Base-by-base conservation (phyloP, 2,797 vertebrate species). In the Platyrinchus mystaceus region DNA sequence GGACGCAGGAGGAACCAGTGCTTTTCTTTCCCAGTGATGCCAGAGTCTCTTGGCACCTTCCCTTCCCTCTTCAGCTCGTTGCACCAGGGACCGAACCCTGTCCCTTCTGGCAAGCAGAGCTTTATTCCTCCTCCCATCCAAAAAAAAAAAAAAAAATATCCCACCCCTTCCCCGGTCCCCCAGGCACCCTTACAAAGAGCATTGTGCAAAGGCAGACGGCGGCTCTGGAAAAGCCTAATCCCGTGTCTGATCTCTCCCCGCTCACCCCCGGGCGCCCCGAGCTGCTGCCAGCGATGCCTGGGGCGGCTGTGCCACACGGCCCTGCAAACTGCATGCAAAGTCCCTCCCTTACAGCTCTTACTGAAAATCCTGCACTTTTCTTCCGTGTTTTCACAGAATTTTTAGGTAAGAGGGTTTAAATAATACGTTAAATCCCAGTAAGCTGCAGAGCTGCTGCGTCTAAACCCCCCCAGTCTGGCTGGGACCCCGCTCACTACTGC, bases 271-370 rank as follows among this genome's bases (percentile, higher is more conserved):
- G 95, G 80, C 32, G 2, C n/a, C 73, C 89, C 2, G 5, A 78
- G 81, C 69, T 71, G 84, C 93, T 96, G 89, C 64, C 86, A 91
- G 93, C 7, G 0, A 50, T 27, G 94, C 93, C 93, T 49, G 68
- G 58, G 87, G 92, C 37, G 0, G 78, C 90, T 71, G 76, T 4
- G 18, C 36, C 27, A 3, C 55, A 2, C 78, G 70, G 77, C 69
- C 63, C 88, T 32, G 56, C 10, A 0, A 63, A 44, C 69, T 2
- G 2, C 2, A 1, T 2, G 58, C 4, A 2, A 81, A 56, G 37
- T 14, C 46, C 73, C 44, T 44, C 63, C 77, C 62, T 50, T 43
- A 3, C 58, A 68, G 78, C 69, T 71, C 77, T 56, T 18, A 50
- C 44, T 43, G 44, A 36, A 82, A 93, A 89, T 27, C 67, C 52